phyloP scores from a whole-genome alignment of 2,888 invertebrate genomes.

The Tiphia femorata region DNA sequence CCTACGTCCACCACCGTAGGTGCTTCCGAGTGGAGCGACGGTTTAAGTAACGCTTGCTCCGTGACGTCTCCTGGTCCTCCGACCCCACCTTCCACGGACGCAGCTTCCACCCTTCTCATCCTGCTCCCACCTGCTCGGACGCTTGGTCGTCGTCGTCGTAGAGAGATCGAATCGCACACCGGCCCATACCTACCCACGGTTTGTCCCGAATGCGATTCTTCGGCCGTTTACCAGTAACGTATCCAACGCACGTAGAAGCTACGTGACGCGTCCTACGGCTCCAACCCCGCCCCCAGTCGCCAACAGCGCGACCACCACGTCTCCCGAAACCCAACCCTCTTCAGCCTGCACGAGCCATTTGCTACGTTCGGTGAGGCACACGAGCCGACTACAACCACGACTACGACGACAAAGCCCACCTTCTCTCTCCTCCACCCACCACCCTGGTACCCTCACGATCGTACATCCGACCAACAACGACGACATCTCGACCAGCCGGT shows the following conservation, averaged over 20 bases:
- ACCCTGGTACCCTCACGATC: too few relatives aligned
- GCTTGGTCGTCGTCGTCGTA: slow-evolving; percentile 18
- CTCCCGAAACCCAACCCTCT: slow-evolving; percentile 15
- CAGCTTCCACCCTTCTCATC: not conserved
- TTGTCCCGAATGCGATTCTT: slow-evolving; percentile 36
- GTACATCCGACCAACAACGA: slow-evolving; percentile 25
- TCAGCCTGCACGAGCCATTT: slow-evolving; percentile 52
- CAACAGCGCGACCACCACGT: slow-evolving; percentile 5
- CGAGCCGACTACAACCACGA: slow-evolving; percentile 14
- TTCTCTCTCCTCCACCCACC: too few relatives aligned
- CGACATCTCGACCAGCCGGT: slow-evolving; percentile 53
- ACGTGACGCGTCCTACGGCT: slow-evolving; percentile 46
- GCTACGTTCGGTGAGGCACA: slow-evolving; percentile 41
- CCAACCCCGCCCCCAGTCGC: slow-evolving; percentile 20
- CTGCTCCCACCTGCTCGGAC: not conserved
- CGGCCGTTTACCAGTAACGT: slow-evolving; percentile 47
- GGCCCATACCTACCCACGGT: slow-evolving; percentile 11
- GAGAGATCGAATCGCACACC: slow-evolving; percentile 38
- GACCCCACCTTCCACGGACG: not conserved
- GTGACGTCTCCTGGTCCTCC: slow-evolving; percentile 17
- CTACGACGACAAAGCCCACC: slow-evolving; percentile 7
- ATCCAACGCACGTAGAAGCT: slow-evolving; percentile 50
- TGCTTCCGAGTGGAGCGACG: slow-evolving; percentile 11
- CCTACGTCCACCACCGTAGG: too few relatives aligned
- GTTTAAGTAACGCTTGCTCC: slow-evolving; percentile 39